Percentiles rank a stretch among this genome's conserved stretches.
These are phyloP conservation scores for Cecropterus lyciades DNA, from an alignment of 1,140 invertebrate species.

Conservation along the genomic window DNA sequence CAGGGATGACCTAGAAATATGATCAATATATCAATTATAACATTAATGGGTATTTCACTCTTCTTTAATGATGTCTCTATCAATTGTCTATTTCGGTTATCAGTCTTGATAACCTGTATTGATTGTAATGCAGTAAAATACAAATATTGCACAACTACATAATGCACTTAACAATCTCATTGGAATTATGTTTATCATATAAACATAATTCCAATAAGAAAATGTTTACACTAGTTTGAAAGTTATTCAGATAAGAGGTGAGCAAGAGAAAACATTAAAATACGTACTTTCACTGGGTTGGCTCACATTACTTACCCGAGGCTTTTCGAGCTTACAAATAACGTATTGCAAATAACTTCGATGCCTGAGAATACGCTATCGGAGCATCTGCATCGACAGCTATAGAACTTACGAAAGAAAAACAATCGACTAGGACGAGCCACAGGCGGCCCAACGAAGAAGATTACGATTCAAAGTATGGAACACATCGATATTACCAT, in stretches of 20 bases:
- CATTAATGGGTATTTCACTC: neutral
- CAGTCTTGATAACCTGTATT: neutral
- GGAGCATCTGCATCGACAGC: neutral
- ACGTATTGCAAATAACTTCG: neutral
- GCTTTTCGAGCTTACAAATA: neutral
- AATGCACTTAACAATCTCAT: neutral
- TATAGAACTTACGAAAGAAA: neutral
- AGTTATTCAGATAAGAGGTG: neutral
- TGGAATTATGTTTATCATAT: neutral
- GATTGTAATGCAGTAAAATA: neutral
- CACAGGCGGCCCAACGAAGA: conserved; percentile 2
- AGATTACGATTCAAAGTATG: conserved; percentile 1
- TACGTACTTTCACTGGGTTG: neutral
- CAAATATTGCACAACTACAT: neutral
- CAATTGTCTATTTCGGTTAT: neutral
- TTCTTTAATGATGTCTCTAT: neutral
- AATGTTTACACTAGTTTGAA: neutral
- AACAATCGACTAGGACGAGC: neutral
- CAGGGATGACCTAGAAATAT: no score
- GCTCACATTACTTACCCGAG: neutral
- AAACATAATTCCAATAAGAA: no score
- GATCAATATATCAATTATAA: no score
- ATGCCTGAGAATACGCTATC: neutral
- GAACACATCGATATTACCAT: conserved; percentile 44
- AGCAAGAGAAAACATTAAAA: neutral